Conservation (phyloP, 1,140 invertebrate species). For the Drosophila ficusphila region DNA sequence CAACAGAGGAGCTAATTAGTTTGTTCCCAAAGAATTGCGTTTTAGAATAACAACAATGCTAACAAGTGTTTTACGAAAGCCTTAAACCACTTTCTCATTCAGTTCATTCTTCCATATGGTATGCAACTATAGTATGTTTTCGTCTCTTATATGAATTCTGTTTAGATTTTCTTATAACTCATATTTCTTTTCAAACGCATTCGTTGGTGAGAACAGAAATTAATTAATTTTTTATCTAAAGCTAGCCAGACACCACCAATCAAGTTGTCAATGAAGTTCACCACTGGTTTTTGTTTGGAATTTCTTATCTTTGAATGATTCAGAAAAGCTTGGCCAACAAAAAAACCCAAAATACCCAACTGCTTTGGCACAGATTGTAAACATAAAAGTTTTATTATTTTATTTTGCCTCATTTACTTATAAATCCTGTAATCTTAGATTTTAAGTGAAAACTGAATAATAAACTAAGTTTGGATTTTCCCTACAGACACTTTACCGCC, state of each 20-base stretch:
- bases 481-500: constrained; percentile 91
- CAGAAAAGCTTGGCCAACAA: background rate
- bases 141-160: too few relatives aligned
- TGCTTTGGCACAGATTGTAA: too few relatives aligned
- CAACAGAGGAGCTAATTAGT: too few relatives aligned
- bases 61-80: too few relatives aligned
- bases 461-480: background rate
- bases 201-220: background rate
- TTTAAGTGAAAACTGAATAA: background rate
- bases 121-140: too few relatives aligned
- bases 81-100: too few relatives aligned
- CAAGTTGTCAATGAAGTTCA: background rate
- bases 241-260: background rate
- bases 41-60: too few relatives aligned
- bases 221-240: constrained; percentile 8
- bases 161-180: too few relatives aligned
- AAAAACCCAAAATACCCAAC: too few relatives aligned
- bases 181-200: background rate
- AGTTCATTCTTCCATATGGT: too few relatives aligned
- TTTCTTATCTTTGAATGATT: constrained; percentile 18
- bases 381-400: background rate
- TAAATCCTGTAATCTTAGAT: background rate
- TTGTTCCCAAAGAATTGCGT: too few relatives aligned
- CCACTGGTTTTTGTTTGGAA: background rate
- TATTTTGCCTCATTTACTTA: constrained; percentile 13